A percentile compares a stretch with the other conserved stretches of the same genome.
phyloP scores from a whole-genome alignment of 2,888 invertebrate species.

The Hirtodrosophila confusa region DNA sequence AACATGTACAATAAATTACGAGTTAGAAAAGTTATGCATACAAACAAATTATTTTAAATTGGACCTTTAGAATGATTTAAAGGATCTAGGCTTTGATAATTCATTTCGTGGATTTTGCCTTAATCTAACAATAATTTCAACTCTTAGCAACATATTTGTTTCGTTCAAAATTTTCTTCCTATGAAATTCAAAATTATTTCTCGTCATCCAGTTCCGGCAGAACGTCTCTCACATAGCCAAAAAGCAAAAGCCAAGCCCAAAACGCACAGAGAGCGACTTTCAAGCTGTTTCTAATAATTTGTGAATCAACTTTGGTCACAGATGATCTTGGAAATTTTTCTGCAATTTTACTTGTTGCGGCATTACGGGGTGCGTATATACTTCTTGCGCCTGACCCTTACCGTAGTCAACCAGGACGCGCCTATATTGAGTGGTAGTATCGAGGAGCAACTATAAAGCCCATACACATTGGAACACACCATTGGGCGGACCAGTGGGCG shows the following conservation, averaged over 20 bases:
- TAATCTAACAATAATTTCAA: constrained; percentile 8
- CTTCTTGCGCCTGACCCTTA: constrained; percentile 73
- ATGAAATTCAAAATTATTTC: constrained; percentile 70
- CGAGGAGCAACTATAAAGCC: background rate
- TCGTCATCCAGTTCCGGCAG: constrained; percentile 37
- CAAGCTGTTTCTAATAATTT: background rate
- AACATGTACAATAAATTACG: constrained; percentile 7
- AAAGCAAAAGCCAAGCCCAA: constrained; percentile 1
- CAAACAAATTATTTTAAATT: too few species aligned
- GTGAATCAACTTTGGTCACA: constrained; percentile 24
- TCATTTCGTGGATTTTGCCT: background rate
- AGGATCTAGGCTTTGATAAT: background rate
- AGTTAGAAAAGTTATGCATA: background rate
- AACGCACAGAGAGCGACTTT: constrained; percentile 1
- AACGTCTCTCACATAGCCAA: constrained; percentile 31
- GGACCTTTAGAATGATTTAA: background rate
- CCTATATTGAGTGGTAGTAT: constrained; percentile 44
- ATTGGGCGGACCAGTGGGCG: background rate
- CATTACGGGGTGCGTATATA: constrained; percentile 71
- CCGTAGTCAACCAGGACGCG: constrained; percentile 68
- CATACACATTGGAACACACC: background rate
- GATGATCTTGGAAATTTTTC: constrained; percentile 79
- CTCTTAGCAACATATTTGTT: constrained; percentile 34
- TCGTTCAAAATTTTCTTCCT: constrained; percentile 52
- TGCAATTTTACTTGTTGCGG: constrained; percentile 80